These are phyloP conservation scores for Oconnorella tubifera DNA, from an alignment of 2,888 invertebrate genomes.

Conservation along the genomic window DNA sequence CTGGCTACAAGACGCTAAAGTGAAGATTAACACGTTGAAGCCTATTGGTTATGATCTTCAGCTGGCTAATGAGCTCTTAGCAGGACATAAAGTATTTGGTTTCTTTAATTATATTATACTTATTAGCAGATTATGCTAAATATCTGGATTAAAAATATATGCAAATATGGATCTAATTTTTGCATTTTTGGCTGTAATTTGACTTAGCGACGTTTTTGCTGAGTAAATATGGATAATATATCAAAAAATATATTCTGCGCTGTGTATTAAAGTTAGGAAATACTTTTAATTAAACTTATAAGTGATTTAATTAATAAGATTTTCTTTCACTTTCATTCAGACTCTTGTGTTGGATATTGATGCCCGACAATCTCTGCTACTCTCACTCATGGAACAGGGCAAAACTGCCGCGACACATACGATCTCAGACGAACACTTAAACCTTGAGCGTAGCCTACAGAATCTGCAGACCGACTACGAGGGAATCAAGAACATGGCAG, in stretches of 20 bases:
- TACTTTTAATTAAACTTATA: no score
- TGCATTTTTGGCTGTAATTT: no score
- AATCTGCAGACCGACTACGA: slow-evolving; percentile 73
- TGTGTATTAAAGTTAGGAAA: no score
- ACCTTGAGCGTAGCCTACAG: slow-evolving; percentile 70
- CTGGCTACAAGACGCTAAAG: slow-evolving; percentile 44
- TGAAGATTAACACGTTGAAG: slow-evolving; percentile 33
- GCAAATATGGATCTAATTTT: not conserved
- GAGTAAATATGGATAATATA: no score
- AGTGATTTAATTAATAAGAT: no score
- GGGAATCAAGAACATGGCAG: slow-evolving; percentile 63
- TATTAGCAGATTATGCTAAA: not conserved
- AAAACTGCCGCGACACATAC: slow-evolving; percentile 34
- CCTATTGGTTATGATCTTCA: slow-evolving; percentile 51
- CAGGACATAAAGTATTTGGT: not conserved
- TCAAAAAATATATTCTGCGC: no score
- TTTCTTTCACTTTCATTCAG: slow-evolving; percentile 43
- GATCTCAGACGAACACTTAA: slow-evolving; percentile 77
- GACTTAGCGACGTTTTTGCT: no score
- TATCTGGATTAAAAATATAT: not conserved
- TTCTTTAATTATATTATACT: not conserved
- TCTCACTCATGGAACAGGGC: slow-evolving; percentile 59
- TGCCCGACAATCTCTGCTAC: slow-evolving; percentile 71
- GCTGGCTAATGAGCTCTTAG: slow-evolving; percentile 58
- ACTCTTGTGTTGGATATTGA: slow-evolving; percentile 73